Percentiles rank a stretch among this genome's conserved stretches.
Conservation (phyloP, 2,797 vertebrate species). For the Avahi laniger region DNA sequence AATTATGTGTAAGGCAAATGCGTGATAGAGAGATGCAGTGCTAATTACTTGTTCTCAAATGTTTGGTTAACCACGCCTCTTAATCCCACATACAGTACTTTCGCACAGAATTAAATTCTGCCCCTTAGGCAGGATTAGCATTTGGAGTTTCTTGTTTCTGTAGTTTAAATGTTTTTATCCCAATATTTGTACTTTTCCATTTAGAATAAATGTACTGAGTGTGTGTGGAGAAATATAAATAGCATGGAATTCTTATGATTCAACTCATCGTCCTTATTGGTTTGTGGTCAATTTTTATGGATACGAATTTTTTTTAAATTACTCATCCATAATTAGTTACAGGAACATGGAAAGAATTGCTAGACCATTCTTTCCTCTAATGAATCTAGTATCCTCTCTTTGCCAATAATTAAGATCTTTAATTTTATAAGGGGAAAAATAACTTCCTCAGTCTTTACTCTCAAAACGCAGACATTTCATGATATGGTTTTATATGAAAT, state of each 20-base stretch:
- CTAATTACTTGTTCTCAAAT: slow-evolving; percentile 84
- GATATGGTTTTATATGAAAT: not conserved
- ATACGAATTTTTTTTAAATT: slow-evolving; percentile 48
- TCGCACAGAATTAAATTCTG: slow-evolving; percentile 84
- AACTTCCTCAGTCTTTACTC: not conserved
- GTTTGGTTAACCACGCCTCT: slow-evolving; percentile 82
- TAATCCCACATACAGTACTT: slow-evolving; percentile 80
- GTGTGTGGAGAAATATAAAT: slow-evolving; percentile 48
- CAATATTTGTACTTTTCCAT: slow-evolving; percentile 80
- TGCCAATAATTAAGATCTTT: slow-evolving; percentile 28
- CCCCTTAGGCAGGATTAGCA: slow-evolving; percentile 82
- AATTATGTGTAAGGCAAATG: slow-evolving; percentile 82
- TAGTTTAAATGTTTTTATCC: slow-evolving; percentile 81
- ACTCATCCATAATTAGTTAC: slow-evolving; percentile 60
- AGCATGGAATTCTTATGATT: slow-evolving; percentile 60
- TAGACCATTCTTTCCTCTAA: not conserved
- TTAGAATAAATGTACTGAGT: slow-evolving; percentile 60
- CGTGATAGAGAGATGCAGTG: slow-evolving; percentile 76
- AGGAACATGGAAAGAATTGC: slow-evolving; percentile 41
- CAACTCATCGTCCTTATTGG: slow-evolving; percentile 54
- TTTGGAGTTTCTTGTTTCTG: slow-evolving; percentile 84
- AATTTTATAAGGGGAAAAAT: slow-evolving; percentile 25
- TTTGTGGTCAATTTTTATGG: slow-evolving; percentile 52
- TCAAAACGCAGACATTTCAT: not conserved
- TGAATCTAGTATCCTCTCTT: not conserved